Percentiles rank a stretch among this genome's conserved stretches.
Evolutionary conservation across 2,888 invertebrate genomes (phyloP).

Genomic region (Luperina nickerlii): DNA sequence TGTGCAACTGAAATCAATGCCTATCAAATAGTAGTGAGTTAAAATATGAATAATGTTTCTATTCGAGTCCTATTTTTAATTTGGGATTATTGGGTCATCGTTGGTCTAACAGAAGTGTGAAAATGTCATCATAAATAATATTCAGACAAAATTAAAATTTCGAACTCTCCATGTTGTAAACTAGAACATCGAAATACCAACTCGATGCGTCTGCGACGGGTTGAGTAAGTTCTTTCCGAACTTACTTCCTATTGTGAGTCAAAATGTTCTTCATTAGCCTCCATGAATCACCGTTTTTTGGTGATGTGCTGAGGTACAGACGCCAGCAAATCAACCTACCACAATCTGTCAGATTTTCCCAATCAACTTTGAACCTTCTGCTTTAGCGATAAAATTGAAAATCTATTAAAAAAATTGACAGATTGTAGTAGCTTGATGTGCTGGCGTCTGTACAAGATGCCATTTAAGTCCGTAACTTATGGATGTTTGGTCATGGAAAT

Average conservation of each 20-base stretch:
- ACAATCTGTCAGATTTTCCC: too few relatives aligned
- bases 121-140: not conserved
- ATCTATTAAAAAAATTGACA: too few relatives aligned
- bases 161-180: not conserved
- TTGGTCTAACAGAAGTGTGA: not conserved
- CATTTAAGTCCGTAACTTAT: constrained; percentile 22
- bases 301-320: constrained; percentile 11
- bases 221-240: constrained; percentile 57
- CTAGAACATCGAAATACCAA: constrained; percentile 46
- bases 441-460: not conserved
- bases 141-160: not conserved
- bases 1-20: not conserved
- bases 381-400: too few relatives aligned
- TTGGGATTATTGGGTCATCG: not conserved
- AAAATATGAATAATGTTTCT: not conserved
- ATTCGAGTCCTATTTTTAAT: not conserved
- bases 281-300: constrained; percentile 54
- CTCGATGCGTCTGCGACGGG: constrained; percentile 36
- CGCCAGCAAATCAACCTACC: too few relatives aligned
- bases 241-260: constrained; percentile 64
- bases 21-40: not conserved
- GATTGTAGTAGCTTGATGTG: too few relatives aligned
- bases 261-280: constrained; percentile 44
- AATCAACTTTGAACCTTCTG: too few relatives aligned
- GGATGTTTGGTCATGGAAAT: not conserved